phyloP scores from a whole-genome alignment of 2,113 vertebrate genomes.

The Sminthopsis crassicaudata region DNA sequence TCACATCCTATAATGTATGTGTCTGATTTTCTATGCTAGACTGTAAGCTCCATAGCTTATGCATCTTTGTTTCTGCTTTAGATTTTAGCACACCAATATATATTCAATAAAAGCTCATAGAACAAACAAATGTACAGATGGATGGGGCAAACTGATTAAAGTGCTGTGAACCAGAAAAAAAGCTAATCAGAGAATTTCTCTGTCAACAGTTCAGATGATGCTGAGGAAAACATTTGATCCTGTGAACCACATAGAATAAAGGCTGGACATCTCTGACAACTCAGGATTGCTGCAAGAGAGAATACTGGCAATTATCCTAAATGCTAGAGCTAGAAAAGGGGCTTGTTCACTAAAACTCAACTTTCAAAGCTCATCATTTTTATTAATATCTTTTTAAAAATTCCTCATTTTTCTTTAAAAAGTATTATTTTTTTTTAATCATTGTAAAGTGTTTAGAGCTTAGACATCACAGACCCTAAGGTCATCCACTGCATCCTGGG shows the following conservation, averaged over 20 bases:
- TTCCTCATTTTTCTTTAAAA: not conserved
- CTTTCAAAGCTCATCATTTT: not conserved
- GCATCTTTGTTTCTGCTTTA: not conserved
- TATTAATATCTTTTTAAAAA: not conserved
- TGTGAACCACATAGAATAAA: not conserved
- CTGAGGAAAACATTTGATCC: not conserved
- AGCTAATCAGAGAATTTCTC: not conserved
- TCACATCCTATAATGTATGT: not conserved
- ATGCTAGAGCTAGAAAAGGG: not conserved
- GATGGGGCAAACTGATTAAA: not conserved
- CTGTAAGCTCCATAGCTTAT: not conserved
- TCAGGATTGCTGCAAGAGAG: not conserved
- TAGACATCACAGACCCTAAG: no score
- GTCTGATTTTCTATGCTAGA: not conserved
- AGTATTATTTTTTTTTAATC: no score
- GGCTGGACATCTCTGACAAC: not conserved
- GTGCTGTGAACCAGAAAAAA: not conserved
- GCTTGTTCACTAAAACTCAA: not conserved
- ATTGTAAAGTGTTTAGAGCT: no score
- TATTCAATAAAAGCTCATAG: not conserved
- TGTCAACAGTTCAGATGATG: not conserved
- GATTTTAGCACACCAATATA: not conserved
- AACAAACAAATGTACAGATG: not conserved
- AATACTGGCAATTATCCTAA: not conserved
- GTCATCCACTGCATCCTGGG: no score